Percentiles rank a stretch among this genome's conserved stretches.
Evolutionary conservation across 2,797 vertebrate species (phyloP).

Genomic region (Caiman crocodilus): DNA sequence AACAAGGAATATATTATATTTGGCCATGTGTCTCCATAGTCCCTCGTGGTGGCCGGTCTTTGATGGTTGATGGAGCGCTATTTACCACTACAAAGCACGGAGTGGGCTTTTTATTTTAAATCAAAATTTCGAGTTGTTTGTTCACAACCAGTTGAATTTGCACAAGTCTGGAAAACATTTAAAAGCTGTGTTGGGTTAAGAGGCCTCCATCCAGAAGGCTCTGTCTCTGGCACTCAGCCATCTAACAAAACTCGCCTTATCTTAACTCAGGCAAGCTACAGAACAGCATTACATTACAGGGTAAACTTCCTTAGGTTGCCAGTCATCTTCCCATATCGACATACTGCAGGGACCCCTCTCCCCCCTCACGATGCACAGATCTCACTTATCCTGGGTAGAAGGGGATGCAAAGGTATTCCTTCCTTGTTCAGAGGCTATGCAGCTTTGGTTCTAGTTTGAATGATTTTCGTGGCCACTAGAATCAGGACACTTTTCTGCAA

Average conservation of each 20-base stretch:
- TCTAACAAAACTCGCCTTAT: neutral
- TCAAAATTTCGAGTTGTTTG: neutral
- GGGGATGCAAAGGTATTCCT: neutral
- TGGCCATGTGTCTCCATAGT: slow-evolving; percentile 45
- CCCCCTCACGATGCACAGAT: neutral
- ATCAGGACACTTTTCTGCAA: neutral
- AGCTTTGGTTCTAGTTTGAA: neutral
- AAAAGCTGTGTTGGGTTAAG: neutral
- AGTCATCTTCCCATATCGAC: neutral
- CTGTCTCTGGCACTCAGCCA: neutral
- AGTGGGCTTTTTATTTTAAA: neutral
- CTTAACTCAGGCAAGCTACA: neutral
- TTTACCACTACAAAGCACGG: neutral
- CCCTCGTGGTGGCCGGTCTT: slow-evolving; percentile 33
- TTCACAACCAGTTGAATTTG: neutral
- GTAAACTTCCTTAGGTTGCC: neutral
- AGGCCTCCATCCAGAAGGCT: neutral
- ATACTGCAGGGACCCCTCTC: neutral
- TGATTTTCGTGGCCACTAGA: neutral
- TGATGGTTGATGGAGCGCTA: slow-evolving; percentile 21
- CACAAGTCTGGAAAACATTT: neutral
- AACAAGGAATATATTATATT: slow-evolving; percentile 34
- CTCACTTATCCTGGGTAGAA: neutral
- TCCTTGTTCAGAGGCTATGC: neutral
- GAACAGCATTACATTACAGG: neutral